A percentile compares a stretch with the other conserved stretches of the same genome.
Conservation (phyloP, 2,113 vertebrate genomes). For the Pagrus major region DNA sequence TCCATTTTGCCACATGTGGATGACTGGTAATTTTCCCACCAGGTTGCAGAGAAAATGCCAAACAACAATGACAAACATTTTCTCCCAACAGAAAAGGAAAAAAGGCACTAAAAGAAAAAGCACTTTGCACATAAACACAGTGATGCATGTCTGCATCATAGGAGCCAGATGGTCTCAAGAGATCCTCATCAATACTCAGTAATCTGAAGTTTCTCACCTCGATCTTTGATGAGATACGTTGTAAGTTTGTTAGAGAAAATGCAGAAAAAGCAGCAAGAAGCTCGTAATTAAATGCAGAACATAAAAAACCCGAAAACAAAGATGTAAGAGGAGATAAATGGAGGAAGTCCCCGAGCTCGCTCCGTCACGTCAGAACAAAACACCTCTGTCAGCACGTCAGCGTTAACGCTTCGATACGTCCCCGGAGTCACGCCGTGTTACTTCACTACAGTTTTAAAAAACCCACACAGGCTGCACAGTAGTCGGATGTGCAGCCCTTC, state of each 20-base stretch:
- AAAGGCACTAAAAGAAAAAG: neutral
- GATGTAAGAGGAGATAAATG: neutral
- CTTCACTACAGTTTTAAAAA: neutral
- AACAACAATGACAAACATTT: neutral
- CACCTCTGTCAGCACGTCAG: neutral
- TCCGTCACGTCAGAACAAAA: constrained; percentile 17
- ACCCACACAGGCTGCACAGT: neutral
- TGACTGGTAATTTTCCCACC: neutral
- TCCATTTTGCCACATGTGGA: neutral
- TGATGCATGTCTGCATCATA: neutral
- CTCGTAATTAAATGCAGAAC: neutral
- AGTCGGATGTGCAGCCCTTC: neutral
- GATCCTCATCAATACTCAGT: constrained; percentile 1
- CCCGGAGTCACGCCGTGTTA: neutral
- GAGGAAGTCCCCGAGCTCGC: neutral
- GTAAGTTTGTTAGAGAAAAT: neutral
- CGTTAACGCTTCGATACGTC: neutral
- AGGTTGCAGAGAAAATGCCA: constrained; percentile 3
- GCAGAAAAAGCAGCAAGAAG: too few relatives aligned
- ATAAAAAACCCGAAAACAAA: neutral
- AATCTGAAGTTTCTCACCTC: neutral
- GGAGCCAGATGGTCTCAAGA: neutral
- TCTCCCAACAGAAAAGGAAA: neutral
- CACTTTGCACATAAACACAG: neutral
- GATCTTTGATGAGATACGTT: too few relatives aligned